These are phyloP conservation scores for Lysiphlebus fabarum DNA, from an alignment of 1,140 invertebrate genomes.

Conservation along the genomic window DNA sequence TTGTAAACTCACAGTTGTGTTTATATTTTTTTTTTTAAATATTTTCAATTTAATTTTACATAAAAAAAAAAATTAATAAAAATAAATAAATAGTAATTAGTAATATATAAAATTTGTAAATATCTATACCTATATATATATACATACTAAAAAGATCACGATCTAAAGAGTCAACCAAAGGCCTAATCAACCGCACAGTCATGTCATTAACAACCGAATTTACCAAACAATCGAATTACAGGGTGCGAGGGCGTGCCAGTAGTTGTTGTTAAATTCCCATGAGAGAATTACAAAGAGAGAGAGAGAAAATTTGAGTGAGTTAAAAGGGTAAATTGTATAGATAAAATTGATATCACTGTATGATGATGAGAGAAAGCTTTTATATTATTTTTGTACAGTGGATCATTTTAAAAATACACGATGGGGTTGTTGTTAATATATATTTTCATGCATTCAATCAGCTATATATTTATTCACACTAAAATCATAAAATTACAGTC, in stretches of 20 bases:
- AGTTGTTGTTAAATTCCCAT: neutral
- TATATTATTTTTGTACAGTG: slow-evolving; percentile 12
- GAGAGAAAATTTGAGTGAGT: too few species aligned
- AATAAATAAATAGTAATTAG: too few species aligned
- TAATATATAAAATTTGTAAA: too few species aligned
- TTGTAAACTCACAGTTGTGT: too few species aligned
- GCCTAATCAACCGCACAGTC: slow-evolving; percentile 38
- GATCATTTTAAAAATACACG: slow-evolving; percentile 29
- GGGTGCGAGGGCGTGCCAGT: slow-evolving; percentile 30
- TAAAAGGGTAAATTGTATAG: too few species aligned
- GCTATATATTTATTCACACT: slow-evolving; percentile 44
- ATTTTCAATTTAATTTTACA: too few species aligned
- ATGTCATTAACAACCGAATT: slow-evolving; percentile 41
- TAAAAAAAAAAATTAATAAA: too few species aligned
- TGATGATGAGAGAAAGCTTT: slow-evolving; percentile 5
- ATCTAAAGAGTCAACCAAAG: slow-evolving; percentile 29
- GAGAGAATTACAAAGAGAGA: slow-evolving; percentile 5
- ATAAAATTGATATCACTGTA: neutral
- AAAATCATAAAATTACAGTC: slow-evolving; percentile 42
- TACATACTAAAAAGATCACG: too few species aligned
- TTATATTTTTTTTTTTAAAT: too few species aligned
- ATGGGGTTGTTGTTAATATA: slow-evolving; percentile 18
- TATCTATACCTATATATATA: too few species aligned
- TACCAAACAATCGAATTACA: slow-evolving; percentile 44
- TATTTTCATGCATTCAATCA: slow-evolving; percentile 37